Percentiles rank a stretch among this genome's conserved stretches.
Evolutionary conservation across 2,797 vertebrate genomes (phyloP).

Genomic region (Pyrocephalus nanus): DNA sequence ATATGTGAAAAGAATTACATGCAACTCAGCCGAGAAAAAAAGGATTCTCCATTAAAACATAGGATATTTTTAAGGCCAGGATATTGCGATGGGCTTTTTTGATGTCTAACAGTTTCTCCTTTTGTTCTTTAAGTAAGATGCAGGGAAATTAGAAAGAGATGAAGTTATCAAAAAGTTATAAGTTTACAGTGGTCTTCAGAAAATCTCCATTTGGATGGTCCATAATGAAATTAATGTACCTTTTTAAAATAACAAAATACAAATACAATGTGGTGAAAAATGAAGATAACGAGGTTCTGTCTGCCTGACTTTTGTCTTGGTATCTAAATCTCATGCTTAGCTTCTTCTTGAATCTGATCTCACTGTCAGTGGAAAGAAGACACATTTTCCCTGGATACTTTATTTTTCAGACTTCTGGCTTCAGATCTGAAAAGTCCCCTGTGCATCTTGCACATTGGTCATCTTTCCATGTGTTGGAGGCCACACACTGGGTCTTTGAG

Average conservation of each 20-base stretch:
- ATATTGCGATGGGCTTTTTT: background rate
- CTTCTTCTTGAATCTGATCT: conserved; percentile 31
- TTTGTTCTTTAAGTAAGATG: background rate
- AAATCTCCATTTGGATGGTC: background rate
- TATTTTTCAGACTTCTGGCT: conserved; percentile 60
- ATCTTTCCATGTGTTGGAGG: conserved; percentile 62
- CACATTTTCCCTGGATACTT: conserved; percentile 31
- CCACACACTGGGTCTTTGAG: conserved; percentile 62
- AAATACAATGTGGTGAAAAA: background rate
- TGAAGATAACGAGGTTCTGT: background rate
- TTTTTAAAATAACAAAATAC: background rate
- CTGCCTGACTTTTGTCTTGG: background rate
- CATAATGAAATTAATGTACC: background rate
- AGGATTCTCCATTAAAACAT: background rate
- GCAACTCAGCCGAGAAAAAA: conserved; percentile 26
- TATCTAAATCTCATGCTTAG: background rate
- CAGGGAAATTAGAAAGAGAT: background rate
- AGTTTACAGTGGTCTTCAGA: background rate
- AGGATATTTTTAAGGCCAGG: conserved; percentile 13
- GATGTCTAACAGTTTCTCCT: background rate
- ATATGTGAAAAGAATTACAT: conserved; percentile 54
- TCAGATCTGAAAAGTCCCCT: conserved; percentile 45
- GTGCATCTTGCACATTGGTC: conserved; percentile 42
- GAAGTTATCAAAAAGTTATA: background rate
- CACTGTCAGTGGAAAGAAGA: conserved; percentile 37